A percentile compares a stretch with the other conserved stretches of the same genome.
phyloP scores from a whole-genome alignment of 2,113 vertebrate genomes.

The Arothron firmamentum region DNA sequence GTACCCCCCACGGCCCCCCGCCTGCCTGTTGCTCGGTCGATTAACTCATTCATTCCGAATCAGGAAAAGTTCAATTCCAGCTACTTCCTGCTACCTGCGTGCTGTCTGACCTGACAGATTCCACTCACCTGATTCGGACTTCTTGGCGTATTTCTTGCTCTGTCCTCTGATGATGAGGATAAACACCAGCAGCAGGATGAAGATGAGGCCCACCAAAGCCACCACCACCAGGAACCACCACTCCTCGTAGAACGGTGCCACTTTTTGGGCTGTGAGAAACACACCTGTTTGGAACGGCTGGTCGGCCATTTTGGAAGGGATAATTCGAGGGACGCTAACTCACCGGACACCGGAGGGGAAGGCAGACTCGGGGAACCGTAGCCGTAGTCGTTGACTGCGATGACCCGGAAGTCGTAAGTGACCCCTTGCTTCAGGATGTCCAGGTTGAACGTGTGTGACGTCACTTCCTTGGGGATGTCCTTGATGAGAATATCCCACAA shows the following conservation, averaged over 20 bases:
- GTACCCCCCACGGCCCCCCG: constrained; percentile 13
- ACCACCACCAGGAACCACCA: constrained; percentile 98
- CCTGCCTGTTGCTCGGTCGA: constrained; percentile 10
- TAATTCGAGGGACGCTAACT: constrained; percentile 4
- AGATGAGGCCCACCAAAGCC: constrained; percentile 92
- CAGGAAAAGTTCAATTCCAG: constrained; percentile 4
- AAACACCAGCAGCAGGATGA: constrained; percentile 93
- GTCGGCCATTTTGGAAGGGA: background rate
- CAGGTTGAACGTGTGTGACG: constrained; percentile 93
- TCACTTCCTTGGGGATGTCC: constrained; percentile 95
- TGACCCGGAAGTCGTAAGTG: constrained; percentile 96
- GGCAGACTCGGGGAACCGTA: constrained; percentile 91
- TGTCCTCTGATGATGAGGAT: constrained; percentile 94
- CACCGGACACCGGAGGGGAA: constrained; percentile 92
- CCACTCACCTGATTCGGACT: constrained; percentile 86
- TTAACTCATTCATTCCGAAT: constrained; percentile 19
- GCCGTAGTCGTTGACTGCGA: constrained; percentile 92
- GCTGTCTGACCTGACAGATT: constrained; percentile 3
- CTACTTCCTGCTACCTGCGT: background rate
- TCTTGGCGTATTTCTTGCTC: constrained; percentile 96
- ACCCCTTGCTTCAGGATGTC: constrained; percentile 93
- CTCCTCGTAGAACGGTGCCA: constrained; percentile 93
- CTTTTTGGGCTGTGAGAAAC: constrained; percentile 83
- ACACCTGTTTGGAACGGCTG: constrained; percentile 10
- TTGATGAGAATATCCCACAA: constrained; percentile 98